Conservation (phyloP, 2,888 invertebrate genomes). For the Lasiommata megera region DNA sequence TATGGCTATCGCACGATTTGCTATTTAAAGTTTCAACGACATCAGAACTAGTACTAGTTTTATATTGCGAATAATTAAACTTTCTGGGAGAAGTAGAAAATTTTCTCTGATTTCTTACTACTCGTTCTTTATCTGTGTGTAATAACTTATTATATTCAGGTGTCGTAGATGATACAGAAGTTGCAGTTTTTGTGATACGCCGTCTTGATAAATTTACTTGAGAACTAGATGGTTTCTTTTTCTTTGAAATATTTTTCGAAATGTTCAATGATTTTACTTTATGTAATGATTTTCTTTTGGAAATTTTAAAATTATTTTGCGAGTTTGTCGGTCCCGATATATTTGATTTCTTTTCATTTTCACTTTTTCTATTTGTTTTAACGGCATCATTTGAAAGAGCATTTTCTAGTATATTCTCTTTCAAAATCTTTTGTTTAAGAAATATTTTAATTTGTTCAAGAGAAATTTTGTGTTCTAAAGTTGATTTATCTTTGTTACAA, state of each 20-base stretch:
- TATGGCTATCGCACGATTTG: slow-evolving; percentile 23
- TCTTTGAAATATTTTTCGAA: slow-evolving; percentile 51
- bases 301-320: slow-evolving; percentile 28
- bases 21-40: slow-evolving; percentile 17
- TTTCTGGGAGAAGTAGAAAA: slow-evolving; percentile 49
- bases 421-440: slow-evolving; percentile 50
- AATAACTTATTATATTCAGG: slow-evolving; percentile 35
- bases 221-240: slow-evolving; percentile 28
- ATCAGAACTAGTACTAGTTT: slow-evolving; percentile 28
- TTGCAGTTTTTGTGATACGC: slow-evolving; percentile 8
- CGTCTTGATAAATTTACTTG: slow-evolving; percentile 8
- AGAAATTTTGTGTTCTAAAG: slow-evolving; percentile 52
- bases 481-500: slow-evolving; percentile 43
- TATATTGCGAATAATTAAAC: slow-evolving; percentile 21
- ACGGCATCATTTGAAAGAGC: background rate
- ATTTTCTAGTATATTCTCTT: slow-evolving; percentile 9
- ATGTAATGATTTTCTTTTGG: slow-evolving; percentile 52
- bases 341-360: slow-evolving; percentile 23
- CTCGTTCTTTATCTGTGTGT: slow-evolving; percentile 27
- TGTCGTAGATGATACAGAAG: slow-evolving; percentile 41
- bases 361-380: slow-evolving; percentile 24
- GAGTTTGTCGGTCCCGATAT: background rate
- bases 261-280: slow-evolving; percentile 72
- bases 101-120: slow-evolving; percentile 40
- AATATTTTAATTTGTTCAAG: slow-evolving; percentile 60